Evolutionary conservation across 2,797 vertebrate species (phyloP).

Genomic region (Trichosurus vulpecula): DNA sequence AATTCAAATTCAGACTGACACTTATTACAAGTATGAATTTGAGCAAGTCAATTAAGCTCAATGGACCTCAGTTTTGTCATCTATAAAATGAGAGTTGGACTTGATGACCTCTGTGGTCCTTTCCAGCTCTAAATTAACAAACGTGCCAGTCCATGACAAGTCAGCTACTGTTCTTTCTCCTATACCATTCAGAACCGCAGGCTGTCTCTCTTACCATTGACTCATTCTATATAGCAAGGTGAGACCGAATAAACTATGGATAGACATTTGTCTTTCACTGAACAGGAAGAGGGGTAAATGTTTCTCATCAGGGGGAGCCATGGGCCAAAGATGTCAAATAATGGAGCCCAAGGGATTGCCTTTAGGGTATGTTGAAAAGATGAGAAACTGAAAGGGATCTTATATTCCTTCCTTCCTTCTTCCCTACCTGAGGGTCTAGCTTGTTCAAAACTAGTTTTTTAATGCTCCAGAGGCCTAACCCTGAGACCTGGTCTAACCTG

Average conservation of each 20-base stretch:
- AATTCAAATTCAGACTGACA: not conserved
- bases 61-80: not conserved
- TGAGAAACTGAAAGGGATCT: not conserved
- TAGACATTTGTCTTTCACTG: slow-evolving; percentile 42
- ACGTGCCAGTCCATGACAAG: not conserved
- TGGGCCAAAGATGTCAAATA: slow-evolving; percentile 5
- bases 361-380: not conserved
- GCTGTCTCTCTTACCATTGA: not conserved
- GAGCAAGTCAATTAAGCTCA: not conserved
- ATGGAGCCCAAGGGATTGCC: not conserved
- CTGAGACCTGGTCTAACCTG: not conserved
- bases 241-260: slow-evolving; percentile 32
- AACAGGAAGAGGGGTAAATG: not conserved
- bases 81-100: not conserved
- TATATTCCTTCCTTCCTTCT: slow-evolving; percentile 1
- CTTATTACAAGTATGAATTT: not conserved
- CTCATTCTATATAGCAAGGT: slow-evolving; percentile 3
- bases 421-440: not conserved
- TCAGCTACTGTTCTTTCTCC: not conserved
- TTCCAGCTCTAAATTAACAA: not conserved
- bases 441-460: not conserved
- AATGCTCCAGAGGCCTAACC: not conserved
- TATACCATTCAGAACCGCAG: not conserved
- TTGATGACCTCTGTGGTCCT: not conserved
- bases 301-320: slow-evolving; percentile 43